A percentile compares a stretch with the other conserved stretches of the same genome.
Conservation (phyloP, 2,113 vertebrate species). For the Megaleporinus macrocephalus region DNA sequence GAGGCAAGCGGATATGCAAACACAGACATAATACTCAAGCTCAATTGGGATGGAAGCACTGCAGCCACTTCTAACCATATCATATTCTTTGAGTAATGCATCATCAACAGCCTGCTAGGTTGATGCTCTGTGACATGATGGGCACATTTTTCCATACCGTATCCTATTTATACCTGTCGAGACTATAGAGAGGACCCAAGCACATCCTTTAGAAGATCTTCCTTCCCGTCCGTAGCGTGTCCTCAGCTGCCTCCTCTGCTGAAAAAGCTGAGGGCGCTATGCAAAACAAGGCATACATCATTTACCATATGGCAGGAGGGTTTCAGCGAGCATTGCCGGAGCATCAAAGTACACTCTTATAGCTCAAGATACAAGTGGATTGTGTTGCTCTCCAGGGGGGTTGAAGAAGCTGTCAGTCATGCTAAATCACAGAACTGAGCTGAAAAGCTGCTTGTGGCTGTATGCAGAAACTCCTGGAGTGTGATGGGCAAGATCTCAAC, state of each 20-base stretch:
- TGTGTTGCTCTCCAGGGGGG: neutral
- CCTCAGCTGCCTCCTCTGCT: neutral
- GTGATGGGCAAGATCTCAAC: neutral
- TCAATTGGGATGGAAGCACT: neutral
- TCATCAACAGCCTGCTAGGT: neutral
- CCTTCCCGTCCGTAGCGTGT: neutral
- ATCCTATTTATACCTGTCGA: neutral
- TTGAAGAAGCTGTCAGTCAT: slow-evolving; percentile 9
- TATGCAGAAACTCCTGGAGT: neutral
- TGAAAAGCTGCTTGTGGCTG: neutral
- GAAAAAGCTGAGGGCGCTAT: neutral
- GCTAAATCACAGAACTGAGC: neutral
- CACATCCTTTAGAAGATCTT: neutral
- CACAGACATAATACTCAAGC: neutral
- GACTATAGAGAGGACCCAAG: neutral
- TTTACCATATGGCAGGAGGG: slow-evolving; percentile 1
- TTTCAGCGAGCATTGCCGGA: neutral
- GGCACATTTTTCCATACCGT: neutral
- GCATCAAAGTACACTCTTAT: neutral
- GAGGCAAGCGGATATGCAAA: neutral
- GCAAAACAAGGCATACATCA: neutral
- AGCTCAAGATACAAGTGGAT: neutral
- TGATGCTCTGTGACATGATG: neutral
- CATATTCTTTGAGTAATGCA: neutral
- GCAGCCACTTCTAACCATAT: neutral